Percentiles rank a stretch among this genome's conserved stretches.
Evolutionary conservation across 1,140 invertebrate species (phyloP).

Genomic region (Magallana angulata): DNA sequence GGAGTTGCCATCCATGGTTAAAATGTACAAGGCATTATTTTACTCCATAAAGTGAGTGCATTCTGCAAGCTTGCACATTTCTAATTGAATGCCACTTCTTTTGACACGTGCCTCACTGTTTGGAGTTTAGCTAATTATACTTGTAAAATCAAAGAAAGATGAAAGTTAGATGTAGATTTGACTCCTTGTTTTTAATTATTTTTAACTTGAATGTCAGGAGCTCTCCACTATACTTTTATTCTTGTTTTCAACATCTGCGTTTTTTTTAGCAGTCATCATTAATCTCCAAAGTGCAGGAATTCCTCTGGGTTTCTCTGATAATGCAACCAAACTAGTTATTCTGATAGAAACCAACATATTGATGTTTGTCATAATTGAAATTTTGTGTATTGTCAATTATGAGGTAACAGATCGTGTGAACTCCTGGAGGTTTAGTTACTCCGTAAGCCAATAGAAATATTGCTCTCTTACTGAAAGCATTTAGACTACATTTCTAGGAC

Average conservation of each 20-base stretch:
- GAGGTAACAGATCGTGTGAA: slow-evolving; percentile 15
- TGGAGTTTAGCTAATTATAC: not conserved
- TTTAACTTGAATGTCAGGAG: slow-evolving; percentile 17
- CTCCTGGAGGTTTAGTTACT: not conserved
- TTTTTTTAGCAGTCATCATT: not conserved
- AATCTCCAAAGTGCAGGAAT: not conserved
- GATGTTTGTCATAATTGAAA: slow-evolving; percentile 6
- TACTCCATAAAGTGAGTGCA: not conserved
- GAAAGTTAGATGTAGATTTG: not conserved
- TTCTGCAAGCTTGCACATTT: slow-evolving; percentile 14
- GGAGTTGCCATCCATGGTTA: not conserved
- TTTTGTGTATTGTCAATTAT: slow-evolving; percentile 32
- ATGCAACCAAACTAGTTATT: not conserved
- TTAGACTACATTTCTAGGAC: not conserved
- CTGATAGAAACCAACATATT: not conserved
- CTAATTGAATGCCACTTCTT: slow-evolving; percentile 13
- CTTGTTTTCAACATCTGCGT: not conserved
- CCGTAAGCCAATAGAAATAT: not conserved
- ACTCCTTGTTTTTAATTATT: slow-evolving; percentile 3
- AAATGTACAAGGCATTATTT: not conserved
- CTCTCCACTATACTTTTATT: not conserved
- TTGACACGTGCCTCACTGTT: slow-evolving; percentile 9
- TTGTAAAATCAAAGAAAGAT: slow-evolving; percentile 12
- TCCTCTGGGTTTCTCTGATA: slow-evolving; percentile 23
- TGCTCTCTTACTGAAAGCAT: not conserved